Evolutionary conservation across 2,888 invertebrate species (phyloP), one percentile per base, ranked within the genome.

Genomic region (Meteorus cinctellus): DNA sequence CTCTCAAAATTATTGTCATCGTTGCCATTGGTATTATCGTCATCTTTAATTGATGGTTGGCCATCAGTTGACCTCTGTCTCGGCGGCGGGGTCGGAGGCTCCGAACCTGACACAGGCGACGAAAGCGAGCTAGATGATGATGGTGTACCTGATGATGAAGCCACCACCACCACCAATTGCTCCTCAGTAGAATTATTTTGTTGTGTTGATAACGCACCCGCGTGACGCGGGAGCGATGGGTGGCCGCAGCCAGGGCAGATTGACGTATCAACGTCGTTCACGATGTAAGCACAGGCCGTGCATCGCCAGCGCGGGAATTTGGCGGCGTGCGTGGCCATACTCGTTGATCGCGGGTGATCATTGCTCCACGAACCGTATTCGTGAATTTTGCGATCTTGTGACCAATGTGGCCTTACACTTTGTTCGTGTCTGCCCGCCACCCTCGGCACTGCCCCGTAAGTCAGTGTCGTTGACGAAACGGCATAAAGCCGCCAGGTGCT

Each of bases 231-330:
- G 86, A 68, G 80, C 82, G 79, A 84, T 70, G 85, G 83, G 78
- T 86, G 80, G 84, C 95, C 95, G 92, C 96, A 96, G 92, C 95
- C 94, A 92, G 94, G 92, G 91, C 96, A 96, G 92, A 93, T 94
- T 85, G 93, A 91, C 90, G 94, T 94, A 91, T 96, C 96, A 59
- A 72, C 59, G 73, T 65, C 75, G 62, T 76, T 80, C 80, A 79
- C 81, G 75, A 81, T 74, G 68, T 79, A 81, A 79, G 81, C 77
- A 74, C 81, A 81, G 69, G 79, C 81, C 80, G 78, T 81, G 80
- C 80, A 82, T 78, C 79, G 81, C 80, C 79, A 80, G 79, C 74
- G 75, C 78, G 79, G 75, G 78, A 76, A 81, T 77, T 79, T 81
- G 34, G 78, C 77, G 79, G 76, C 82, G 76, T 79, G 80, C 81